These are phyloP conservation scores for Hozukius guyotensis DNA, from an alignment of 2,797 vertebrate genomes.

Conservation along the genomic window DNA sequence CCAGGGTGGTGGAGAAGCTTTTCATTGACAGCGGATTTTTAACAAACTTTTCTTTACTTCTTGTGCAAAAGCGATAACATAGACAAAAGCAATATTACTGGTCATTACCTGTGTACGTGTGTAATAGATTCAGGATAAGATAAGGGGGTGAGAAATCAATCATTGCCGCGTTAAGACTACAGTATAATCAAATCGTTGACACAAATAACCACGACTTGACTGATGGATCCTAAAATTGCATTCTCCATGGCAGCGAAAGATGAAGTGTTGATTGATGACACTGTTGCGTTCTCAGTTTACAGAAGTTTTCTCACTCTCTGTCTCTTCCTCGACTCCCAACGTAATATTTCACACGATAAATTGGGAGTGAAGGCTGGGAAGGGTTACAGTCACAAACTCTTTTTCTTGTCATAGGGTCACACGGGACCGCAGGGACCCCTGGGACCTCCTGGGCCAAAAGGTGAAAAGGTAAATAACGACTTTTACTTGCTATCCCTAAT, in stretches of 20 bases:
- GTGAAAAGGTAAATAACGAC: conserved; percentile 89
- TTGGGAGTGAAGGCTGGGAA: neutral
- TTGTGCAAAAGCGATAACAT: neutral
- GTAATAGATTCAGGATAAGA: neutral
- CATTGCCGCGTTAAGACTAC: neutral
- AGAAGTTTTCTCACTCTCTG: neutral
- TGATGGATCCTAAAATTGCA: neutral
- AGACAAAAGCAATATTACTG: neutral
- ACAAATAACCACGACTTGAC: neutral
- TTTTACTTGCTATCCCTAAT: conserved; percentile 14
- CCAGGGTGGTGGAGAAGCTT: neutral
- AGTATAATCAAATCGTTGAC: neutral
- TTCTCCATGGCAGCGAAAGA: neutral
- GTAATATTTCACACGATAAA: neutral
- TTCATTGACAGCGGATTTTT: neutral
- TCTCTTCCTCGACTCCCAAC: neutral
- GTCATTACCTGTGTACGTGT: neutral
- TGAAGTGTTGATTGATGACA: conserved; percentile 8
- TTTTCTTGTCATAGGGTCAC: conserved; percentile 85
- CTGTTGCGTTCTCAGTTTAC: neutral
- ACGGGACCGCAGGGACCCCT: conserved; percentile 86
- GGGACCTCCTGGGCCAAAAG: conserved; percentile 91
- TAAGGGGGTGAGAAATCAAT: neutral
- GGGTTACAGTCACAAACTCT: neutral
- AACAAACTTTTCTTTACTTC: neutral